Base-by-base conservation (phyloP, 53 echinoderm and acorn worm genomes). In the Zoroaster sp. region DNA sequence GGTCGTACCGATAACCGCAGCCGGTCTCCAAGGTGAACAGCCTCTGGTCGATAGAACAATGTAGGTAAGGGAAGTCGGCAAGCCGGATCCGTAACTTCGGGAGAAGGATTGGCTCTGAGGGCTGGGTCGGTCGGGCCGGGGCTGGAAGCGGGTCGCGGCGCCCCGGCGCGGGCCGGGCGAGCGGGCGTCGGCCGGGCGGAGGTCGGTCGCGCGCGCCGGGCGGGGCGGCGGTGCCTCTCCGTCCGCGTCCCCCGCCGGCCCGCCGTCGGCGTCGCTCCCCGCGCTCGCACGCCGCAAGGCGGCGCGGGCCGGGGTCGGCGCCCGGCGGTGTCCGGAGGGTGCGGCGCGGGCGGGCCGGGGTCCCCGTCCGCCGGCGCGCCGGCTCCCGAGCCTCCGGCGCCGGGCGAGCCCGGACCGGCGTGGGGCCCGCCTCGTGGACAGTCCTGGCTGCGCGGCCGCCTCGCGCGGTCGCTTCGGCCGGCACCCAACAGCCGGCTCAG, bases 31-130 rank as follows among this genome's bases (percentile, higher is more conserved):
- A n/a, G n/a, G n/a, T n/a, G n/a, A n/a, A n/a, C n/a, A n/a, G 94
- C 94, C 94, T 94, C 91, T 87, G 94, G 91, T 87, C 87, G 83
- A 92, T 92, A 94, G 94, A 94, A 94, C 94, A 89, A 92, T 92
- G 93, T 94, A 94, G 94, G 91, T 91, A 91, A 94, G 94, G 91
- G 93, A 93, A 87, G 90, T 93, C 90, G 88, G 91, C 94, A 92
- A 92, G 89, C 91, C 86, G 78, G 94, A 94, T 88, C 91, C 91
- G 85, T 94, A 92, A 92, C 94, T 94, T 94, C 94, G 86, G 92
- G 94, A 94, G 52, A 94, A 94, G 94, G 94, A 91, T 94, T 94
- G 88, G 91, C 91, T 88, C 89, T 91, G 86, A 71, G 91, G 91
- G 78, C 89, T 67, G 93, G 93, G 93, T 89, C 77, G 85, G 88